A percentile compares a stretch with the other conserved stretches of the same genome.
Evolutionary conservation across 2,113 vertebrate genomes (phyloP).

Genomic region (Anoura caudifer): DNA sequence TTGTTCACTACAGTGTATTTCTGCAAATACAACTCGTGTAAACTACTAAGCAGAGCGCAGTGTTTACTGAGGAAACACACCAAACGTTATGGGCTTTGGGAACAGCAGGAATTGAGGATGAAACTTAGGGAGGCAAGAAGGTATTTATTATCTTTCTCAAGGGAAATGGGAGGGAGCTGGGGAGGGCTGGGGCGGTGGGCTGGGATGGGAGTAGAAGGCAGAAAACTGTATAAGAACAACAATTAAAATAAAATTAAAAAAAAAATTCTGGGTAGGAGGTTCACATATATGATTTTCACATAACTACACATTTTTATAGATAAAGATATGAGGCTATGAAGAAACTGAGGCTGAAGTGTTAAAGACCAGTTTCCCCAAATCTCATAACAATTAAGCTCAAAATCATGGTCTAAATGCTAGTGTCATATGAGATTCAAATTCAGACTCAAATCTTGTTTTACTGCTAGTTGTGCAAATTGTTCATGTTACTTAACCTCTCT

Average conservation of each 20-base stretch:
- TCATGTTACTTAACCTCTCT: neutral
- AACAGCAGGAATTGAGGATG: neutral
- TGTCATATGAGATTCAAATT: neutral
- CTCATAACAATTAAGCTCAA: neutral
- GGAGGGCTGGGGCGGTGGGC: no score
- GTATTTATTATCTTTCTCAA: neutral
- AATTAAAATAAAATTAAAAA: no score
- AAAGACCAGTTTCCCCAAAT: neutral
- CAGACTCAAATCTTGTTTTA: neutral
- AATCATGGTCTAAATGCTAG: neutral
- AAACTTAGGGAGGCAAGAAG: neutral
- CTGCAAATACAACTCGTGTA: neutral
- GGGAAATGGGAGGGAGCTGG: no score
- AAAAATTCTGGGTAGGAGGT: neutral
- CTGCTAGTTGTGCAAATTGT: neutral
- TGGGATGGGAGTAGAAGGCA: no score
- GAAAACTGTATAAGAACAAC: no score
- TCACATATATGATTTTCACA: neutral
- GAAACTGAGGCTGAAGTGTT: neutral
- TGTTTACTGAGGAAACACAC: neutral
- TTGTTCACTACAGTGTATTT: neutral
- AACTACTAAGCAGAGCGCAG: neutral
- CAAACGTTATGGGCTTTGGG: neutral
- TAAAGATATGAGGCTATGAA: neutral
- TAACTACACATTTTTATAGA: neutral